Base-by-base conservation (phyloP, 2,888 invertebrate genomes). In the Lutraria lutraria region DNA sequence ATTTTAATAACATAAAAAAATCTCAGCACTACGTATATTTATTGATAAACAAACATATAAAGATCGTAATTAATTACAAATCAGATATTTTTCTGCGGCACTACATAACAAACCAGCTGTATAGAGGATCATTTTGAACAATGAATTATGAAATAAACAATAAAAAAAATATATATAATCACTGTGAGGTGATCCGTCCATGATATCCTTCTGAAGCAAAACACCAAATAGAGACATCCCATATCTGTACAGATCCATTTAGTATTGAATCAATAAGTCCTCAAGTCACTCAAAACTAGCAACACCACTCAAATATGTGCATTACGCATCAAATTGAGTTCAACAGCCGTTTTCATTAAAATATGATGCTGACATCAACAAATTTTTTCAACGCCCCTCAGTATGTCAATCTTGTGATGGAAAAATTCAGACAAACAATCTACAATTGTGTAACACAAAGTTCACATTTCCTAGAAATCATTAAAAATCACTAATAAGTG, bases 181-280 rank as follows among this genome's bases (percentile, higher is more conserved):
- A 76, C 84, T 25, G 54, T 84, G n/a, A 21, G 15, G 15, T 82
- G 34, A 31, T 83, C 83, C 60, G 63, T 56, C n/a, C 83, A 60
- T 43, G 34, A 21, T 68, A 34, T 34, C 83, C 83, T 63, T 56
- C 56, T 3, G 0, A 54, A 72, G 54, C 76, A 54, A 25, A 31
- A 54, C 21, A 84, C 54, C 54, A 84, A 53, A 21, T 53, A 76
- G 54, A 76, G 53, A 84, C 84, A 84, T 72, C 76, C 84, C 84
- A 84, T 84, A 72, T 52, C 76, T 54, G 53, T 25, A 13, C n/a
- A 81, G n/a, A 81, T 76, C 76, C 76, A 76, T 76, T 76, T 76
- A 31, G 76, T 34, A 15, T n/a, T 31, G 12, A 76, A 31, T 34
- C 76, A 31, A 76, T 76, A 31, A 12, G 31, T 31, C 31, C 34